Conservation (phyloP, 1,140 invertebrate species). For the Delia radicum region DNA sequence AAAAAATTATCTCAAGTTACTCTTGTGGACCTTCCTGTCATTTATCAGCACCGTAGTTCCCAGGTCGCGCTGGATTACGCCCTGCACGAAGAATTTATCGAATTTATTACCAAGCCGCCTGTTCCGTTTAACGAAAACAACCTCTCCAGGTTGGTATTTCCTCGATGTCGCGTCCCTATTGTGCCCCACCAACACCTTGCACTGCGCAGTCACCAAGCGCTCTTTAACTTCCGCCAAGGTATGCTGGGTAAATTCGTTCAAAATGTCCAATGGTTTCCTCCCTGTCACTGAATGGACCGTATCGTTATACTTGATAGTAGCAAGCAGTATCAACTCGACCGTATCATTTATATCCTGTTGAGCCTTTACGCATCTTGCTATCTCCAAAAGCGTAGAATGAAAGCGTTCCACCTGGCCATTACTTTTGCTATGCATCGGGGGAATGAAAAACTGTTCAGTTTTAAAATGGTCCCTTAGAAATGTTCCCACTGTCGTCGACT, state of each 20-base stretch:
- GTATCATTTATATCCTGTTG: no score
- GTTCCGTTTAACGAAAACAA: background rate
- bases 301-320: conserved; percentile 18
- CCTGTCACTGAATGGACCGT: conserved; percentile 26
- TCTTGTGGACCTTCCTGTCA: no score
- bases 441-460: no score
- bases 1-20: no score
- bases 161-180: background rate
- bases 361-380: no score
- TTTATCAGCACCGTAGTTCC: no score
- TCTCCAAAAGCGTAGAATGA: no score
- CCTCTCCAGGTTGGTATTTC: background rate
- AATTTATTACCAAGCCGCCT: background rate
- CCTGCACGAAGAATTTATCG: no score
- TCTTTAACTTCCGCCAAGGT: background rate
- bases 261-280: conserved; percentile 20
- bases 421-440: no score
- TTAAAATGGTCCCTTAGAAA: no score
- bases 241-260: background rate
- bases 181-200: background rate
- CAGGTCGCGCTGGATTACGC: no score
- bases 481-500: background rate
- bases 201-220: background rate
- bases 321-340: background rate
- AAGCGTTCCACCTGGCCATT: no score